Percentiles rank a stretch among this genome's conserved stretches.
phyloP scores from a whole-genome alignment of 2,797 vertebrate genomes.

The Diceros bicornis region DNA sequence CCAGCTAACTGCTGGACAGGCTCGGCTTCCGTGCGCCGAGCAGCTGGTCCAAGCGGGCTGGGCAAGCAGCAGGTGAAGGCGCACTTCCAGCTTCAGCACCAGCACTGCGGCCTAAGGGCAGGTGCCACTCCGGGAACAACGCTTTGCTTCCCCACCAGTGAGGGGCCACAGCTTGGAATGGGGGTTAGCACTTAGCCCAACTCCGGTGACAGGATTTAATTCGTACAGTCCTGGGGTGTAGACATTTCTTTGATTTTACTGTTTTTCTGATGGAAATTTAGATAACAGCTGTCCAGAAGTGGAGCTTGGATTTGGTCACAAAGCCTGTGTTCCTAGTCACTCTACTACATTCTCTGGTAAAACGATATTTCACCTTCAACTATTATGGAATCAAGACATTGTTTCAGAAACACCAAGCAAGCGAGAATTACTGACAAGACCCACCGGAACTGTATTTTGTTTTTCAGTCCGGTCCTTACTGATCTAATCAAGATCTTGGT shows the following conservation, averaged over 20 bases:
- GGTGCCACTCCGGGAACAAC: not conserved
- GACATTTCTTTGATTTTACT: not conserved
- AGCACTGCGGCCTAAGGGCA: rapidly evolving
- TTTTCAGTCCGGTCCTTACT: not conserved
- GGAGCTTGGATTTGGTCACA: not conserved
- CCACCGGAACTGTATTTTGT: not conserved
- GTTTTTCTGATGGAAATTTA: not conserved
- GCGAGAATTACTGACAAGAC: not conserved
- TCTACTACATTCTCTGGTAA: not conserved
- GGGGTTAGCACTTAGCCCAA: not conserved
- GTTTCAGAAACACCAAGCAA: not conserved
- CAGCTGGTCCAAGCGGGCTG: rapidly evolving
- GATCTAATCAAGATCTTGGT: not conserved
- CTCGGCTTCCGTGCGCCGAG: rapidly evolving
- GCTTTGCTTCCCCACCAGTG: no score
- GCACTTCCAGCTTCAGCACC: not conserved
- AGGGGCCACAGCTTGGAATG: not conserved
- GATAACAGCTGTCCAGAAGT: not conserved
- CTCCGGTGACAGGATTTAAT: not conserved
- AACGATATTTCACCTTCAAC: not conserved
- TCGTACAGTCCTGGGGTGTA: not conserved
- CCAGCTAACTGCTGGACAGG: not conserved
- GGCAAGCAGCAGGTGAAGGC: not conserved
- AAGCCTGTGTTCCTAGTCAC: not conserved
- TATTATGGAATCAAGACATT: not conserved